These are phyloP conservation scores for Pheucticus melanocephalus DNA, from an alignment of 2,113 vertebrate genomes.

Conservation along the genomic window DNA sequence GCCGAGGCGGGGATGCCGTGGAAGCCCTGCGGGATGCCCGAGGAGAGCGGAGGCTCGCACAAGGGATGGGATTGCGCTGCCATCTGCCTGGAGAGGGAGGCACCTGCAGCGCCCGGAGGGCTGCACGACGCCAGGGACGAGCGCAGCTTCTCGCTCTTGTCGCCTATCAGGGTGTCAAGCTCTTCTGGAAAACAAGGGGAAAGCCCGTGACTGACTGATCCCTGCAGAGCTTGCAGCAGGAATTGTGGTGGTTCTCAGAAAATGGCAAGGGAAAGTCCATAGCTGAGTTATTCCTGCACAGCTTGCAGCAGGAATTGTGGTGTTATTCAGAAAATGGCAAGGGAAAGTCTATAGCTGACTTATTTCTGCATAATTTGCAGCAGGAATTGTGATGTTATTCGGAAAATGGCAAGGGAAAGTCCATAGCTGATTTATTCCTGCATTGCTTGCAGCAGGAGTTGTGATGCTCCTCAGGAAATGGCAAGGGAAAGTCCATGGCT, in stretches of 20 bases:
- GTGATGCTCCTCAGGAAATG: background rate
- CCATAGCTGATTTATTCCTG: background rate
- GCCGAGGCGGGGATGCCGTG: slow-evolving; percentile 47
- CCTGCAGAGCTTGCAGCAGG: background rate
- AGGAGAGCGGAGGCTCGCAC: slow-evolving; percentile 52
- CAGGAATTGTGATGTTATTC: background rate
- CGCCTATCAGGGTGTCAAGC: slow-evolving; percentile 87
- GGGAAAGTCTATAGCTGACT: background rate
- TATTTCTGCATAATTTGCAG: background rate
- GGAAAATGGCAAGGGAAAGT: background rate
- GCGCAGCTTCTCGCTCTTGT: slow-evolving; percentile 79
- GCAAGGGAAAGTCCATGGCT: background rate
- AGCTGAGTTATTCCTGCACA: background rate
- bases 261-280: background rate
- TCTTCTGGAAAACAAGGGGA: slow-evolving; percentile 79
- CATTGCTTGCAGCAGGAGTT: background rate
- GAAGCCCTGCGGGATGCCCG: slow-evolving; percentile 41
- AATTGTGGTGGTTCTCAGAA: background rate
- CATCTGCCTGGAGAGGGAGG: slow-evolving; percentile 63
- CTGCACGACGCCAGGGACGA: slow-evolving; percentile 62
- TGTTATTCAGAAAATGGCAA: background rate
- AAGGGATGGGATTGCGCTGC: slow-evolving; percentile 23
- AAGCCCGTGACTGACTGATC: accelerated
- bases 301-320: background rate
- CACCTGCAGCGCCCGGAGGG: slow-evolving; percentile 25